Base-by-base conservation (phyloP, 2,888 invertebrate species). In the Rotaria magnacalcarata region DNA sequence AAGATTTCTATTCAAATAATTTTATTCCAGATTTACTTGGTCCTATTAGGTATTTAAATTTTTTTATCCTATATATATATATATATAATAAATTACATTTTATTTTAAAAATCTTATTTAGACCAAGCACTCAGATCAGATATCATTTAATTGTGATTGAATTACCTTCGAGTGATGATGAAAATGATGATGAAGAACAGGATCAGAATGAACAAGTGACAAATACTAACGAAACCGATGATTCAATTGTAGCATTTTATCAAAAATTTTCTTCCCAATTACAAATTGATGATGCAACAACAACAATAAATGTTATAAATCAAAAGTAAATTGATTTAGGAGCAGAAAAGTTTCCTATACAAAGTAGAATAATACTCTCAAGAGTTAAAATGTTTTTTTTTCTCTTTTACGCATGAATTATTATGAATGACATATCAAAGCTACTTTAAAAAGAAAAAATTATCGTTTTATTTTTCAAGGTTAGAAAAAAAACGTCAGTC, bases 81-180 rank as follows among this genome's bases (percentile, higher is more conserved):
- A 52, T 54, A 19, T 21, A 21, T 19, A 54, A 52, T 52, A 24
- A 56, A 56, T 19, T 6, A 24, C 8, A 24, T 56, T 60, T 11
- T 60, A 2, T 34, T 67, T 1, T 27, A 34, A 16, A 34, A 1
- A 21, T 34, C 6, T 67, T 67, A 0, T 19, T 67, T 19, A 67
- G 67, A 16, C 67, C 67, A 67, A 67, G 67, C 34, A 67, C 67
- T 34, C 67, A 67, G 34, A 67, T 67, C 67, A 67, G 67, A 67
- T 67, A 67, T 67, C 67, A 67, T 67, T 67, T 67, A 67, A 67
- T 67, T 67, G 67, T 67, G 67, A 67, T 67, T 34, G 67, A 67
- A 34, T 34, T 67, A 67, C 27, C 34, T 34, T 27, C 67, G 5
- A 34, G 34, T 27, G 67, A 67, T 2, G 67, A 67, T 67, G 67